Evolutionary conservation across 2,113 vertebrate species (phyloP).

Genomic region (Isichthys henryi): DNA sequence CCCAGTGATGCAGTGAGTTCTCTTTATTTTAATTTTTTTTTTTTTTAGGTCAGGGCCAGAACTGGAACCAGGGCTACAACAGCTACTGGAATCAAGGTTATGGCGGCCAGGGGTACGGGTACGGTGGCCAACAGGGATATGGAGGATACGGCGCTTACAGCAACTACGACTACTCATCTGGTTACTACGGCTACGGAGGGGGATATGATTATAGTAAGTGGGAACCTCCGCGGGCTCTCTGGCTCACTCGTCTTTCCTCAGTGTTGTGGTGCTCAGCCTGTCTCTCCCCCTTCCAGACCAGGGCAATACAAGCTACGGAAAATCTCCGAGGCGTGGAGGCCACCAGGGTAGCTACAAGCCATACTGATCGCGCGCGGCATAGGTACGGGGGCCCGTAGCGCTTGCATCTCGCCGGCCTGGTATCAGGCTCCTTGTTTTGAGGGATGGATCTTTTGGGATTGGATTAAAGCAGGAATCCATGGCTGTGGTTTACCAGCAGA

Average conservation of each 20-base stretch:
- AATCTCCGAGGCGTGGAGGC: constrained; percentile 97
- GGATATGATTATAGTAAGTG: constrained; percentile 99
- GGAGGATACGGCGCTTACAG: constrained; percentile 87
- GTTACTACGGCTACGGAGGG: constrained; percentile 97
- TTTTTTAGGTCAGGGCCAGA: constrained; percentile 82
- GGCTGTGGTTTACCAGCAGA: background rate
- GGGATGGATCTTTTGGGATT: background rate
- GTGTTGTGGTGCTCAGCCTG: constrained; percentile 62
- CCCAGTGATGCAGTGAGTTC: background rate
- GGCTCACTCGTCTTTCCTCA: constrained; percentile 42
- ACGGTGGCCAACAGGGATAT: constrained; percentile 88
- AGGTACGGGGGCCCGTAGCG: constrained; percentile 71
- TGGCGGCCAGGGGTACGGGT: constrained; percentile 86
- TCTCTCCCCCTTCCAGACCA: constrained; percentile 80
- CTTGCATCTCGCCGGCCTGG: background rate
- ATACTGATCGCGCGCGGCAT: constrained; percentile 94
- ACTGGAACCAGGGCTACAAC: constrained; percentile 98
- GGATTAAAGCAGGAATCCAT: background rate
- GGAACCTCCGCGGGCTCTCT: background rate
- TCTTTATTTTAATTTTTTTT: too few species aligned
- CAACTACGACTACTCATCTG: constrained; percentile 94
- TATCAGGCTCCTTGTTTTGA: background rate
- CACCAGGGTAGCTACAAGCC: constrained; percentile 99
- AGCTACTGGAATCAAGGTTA: constrained; percentile 96
- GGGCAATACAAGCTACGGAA: constrained; percentile 98